These are phyloP conservation scores for Chromoteleia sp. DNA, from an alignment of 2,888 invertebrate genomes.

Conservation along the genomic window DNA sequence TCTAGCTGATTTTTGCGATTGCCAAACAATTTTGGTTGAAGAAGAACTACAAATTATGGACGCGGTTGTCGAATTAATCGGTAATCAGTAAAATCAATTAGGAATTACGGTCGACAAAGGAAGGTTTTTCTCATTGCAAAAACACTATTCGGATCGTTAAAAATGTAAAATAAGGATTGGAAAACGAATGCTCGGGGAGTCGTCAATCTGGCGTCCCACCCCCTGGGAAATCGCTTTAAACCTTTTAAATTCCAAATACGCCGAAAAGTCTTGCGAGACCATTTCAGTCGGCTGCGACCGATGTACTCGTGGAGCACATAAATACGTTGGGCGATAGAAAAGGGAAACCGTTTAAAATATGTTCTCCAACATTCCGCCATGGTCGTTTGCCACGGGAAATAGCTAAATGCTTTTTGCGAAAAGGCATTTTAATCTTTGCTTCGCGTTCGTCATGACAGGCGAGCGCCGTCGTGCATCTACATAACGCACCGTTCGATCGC, in stretches of 20 bases:
- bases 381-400: conserved; percentile 85
- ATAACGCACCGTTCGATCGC: conserved; percentile 60
- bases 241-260: conserved; percentile 82
- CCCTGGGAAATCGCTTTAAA: conserved; percentile 84
- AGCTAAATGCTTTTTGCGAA: conserved; percentile 85
- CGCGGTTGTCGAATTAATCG: too few relatives aligned
- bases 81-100: too few relatives aligned
- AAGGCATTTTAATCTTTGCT: conserved; percentile 84
- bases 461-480: conserved; percentile 55
- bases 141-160: too few relatives aligned
- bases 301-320: conserved; percentile 76
- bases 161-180: conserved; percentile 21
- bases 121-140: too few relatives aligned
- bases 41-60: too few relatives aligned
- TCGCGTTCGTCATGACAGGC: conserved; percentile 73
- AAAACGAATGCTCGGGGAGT: conserved; percentile 62
- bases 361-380: conserved; percentile 82
- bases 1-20: too few relatives aligned
- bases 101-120: too few relatives aligned
- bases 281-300: conserved; percentile 64
- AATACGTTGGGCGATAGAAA: conserved; percentile 81
- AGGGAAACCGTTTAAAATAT: conserved; percentile 85
- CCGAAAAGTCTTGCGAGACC: conserved; percentile 72
- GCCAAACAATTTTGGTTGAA: too few relatives aligned
- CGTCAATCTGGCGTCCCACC: conserved; percentile 78